Evolutionary conservation across 1,140 invertebrate species (phyloP), one percentile per base, ranked within the genome.

Genomic region (Achatina immaculata): DNA sequence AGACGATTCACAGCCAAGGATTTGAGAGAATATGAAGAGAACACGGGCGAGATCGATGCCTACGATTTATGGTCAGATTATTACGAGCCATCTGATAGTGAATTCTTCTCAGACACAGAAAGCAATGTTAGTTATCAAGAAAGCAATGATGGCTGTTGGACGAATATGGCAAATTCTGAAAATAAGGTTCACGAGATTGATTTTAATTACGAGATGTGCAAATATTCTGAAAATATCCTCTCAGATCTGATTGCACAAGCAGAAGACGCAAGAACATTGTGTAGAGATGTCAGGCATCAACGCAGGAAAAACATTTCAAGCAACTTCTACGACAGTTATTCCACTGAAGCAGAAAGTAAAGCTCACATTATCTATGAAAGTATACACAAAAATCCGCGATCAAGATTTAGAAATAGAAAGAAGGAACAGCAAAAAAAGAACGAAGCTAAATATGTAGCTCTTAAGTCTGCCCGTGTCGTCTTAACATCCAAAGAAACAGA

Each of bases 261-360:
- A 81, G 31, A 80, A 74, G 43, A 73, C 68, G 58, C 68, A 38
- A 62, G 77, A 76, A 1, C 24, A 72, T 14, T 43, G 51, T n/a
- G 19, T 45, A 14, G 16, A 2, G 42, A 11, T 14, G 40, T 14
- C 3, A 71, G 42, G n/a, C 21, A 36, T 43, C 24, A 14, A 34
- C 34, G 38, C 40, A n/a, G 71, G 1, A 48, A 11, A 51, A 73
- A 62, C 0, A 34, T 31, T 62, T 31, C 58, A 9, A 31, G n/a
- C n/a, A 62, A 34, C n/a, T n/a, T n/a, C n/a, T n/a, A n/a, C n/a
- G n/a, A 21, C 1, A 3, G 9, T 62, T 28, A 73, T 34, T n/a
- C n/a, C n/a, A n/a, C 28, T 28, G 42, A 34, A 3, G 21, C 2
- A 11, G 24, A 69, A 0, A 28, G 42, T 38, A 69, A 42, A 40